Base-by-base conservation (phyloP, 2,113 vertebrate species). In the Archilochus colubris region DNA sequence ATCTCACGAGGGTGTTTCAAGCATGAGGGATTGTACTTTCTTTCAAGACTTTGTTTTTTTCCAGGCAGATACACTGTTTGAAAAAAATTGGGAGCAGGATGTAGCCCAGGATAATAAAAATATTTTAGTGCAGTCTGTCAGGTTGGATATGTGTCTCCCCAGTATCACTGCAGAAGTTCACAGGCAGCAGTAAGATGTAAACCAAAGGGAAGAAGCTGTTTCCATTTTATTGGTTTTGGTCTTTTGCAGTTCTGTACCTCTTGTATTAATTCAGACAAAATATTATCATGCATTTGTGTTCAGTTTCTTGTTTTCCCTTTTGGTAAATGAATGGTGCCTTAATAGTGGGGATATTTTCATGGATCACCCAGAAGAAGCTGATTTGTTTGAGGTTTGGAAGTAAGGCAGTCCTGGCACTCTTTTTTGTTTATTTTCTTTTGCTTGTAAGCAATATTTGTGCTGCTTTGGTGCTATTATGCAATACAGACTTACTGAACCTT, bases 401-500 rank as follows among this genome's bases (percentile, higher is more conserved):
- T 27, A 57, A 46, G 43, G 12, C 46, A 67, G 12, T 74, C 28
- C 30, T 81, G 64, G 54, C 15, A 27, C 21, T 19, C 11, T 46
- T n/a, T 75, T 75, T 59, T 51, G 48, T 55, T 70, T 82, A 70
- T 87, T 91, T 59, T 31, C 54, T 86, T 89, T 64, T 89, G n/a
- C 46, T 95, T 86, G 53, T 75, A 97, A 88, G 50, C 50, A 88
- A 55, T 33, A 58, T 44, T 61, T 88, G 46, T 92, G 28, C 57
- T 88, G 46, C 66, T 94, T 90, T 79, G 50, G 17, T 83, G 54
- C 51, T 68, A 81, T 97, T 96, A 96, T 82, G 95, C 87, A 94
- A 93, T 55, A 80, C 91, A 86, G 83, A 68, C 81, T 95, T 97
- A 89, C 9, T 95, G 59, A 92, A 86, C 89, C 78, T 97, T 97